Conservation (phyloP, 2,888 invertebrate genomes). For the Drosophila robusta region DNA sequence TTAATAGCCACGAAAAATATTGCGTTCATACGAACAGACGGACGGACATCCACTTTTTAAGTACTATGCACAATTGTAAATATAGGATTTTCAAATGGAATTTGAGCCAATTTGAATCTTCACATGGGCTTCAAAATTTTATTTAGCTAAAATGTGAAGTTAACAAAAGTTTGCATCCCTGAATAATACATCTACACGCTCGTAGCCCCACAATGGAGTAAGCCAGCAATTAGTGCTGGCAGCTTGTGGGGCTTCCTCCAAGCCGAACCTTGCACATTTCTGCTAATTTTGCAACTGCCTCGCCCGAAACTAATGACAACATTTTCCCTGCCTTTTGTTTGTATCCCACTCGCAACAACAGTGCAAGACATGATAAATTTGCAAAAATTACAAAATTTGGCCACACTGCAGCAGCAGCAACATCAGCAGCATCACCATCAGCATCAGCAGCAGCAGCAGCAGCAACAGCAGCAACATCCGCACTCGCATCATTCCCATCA, state of each 20-base stretch:
- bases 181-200: conserved; percentile 24
- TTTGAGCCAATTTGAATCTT: too few relatives aligned
- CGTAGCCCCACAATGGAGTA: conserved; percentile 14
- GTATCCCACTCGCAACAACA: conserved; percentile 55
- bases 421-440: conserved; percentile 76
- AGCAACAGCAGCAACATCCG: conserved; percentile 83
- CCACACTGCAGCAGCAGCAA: conserved; percentile 88
- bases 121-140: background rate
- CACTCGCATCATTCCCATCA: conserved; percentile 85
- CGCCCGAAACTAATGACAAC: conserved; percentile 71
- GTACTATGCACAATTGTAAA: too few relatives aligned
- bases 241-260: conserved; percentile 43
- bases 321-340: conserved; percentile 62
- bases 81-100: too few relatives aligned
- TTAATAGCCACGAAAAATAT: too few relatives aligned
- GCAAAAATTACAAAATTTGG: conserved; percentile 91
- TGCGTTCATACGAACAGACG: too few relatives aligned
- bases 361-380: conserved; percentile 86
- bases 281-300: conserved; percentile 56
- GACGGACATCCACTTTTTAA: too few relatives aligned
- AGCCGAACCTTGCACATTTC: conserved; percentile 27
- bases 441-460: conserved; percentile 78
- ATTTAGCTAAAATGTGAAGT: background rate
- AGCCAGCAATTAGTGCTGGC: conserved; percentile 63
- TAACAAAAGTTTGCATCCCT: conserved; percentile 53